Conservation (phyloP, 2,888 invertebrate species). For the Drosophila seclusa region DNA sequence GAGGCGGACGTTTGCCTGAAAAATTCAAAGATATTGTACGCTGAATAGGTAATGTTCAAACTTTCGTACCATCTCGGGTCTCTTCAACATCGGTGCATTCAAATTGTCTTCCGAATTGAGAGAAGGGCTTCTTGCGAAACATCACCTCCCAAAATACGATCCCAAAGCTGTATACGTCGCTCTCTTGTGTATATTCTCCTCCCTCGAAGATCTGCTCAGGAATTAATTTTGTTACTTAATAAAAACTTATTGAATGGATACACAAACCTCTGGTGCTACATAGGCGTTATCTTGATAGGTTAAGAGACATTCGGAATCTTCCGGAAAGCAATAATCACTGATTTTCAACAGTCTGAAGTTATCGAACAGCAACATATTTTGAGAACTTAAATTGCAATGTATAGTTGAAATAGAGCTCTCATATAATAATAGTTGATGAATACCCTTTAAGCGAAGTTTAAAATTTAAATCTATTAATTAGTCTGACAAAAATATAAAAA, state of each 20-base stretch:
- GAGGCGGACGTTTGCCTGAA: not conserved
- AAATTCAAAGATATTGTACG: not conserved
- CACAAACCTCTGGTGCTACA: conserved; percentile 7
- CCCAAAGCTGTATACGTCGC: conserved; percentile 9
- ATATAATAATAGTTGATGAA: not conserved
- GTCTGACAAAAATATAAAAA: not conserved
- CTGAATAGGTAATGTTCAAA: not conserved
- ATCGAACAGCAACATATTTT: conserved; percentile 4
- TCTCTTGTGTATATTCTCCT: too few species aligned
- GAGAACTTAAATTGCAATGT: not conserved
- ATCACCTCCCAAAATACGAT: conserved; percentile 9
- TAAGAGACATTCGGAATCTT: not conserved
- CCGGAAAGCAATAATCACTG: not conserved
- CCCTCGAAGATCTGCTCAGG: not conserved
- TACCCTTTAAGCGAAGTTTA: not conserved
- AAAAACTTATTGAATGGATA: too few species aligned
- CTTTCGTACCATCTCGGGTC: not conserved
- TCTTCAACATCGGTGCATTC: not conserved
- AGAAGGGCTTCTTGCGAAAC: not conserved
- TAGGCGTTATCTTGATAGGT: not conserved
- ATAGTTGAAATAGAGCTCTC: not conserved
- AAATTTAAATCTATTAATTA: not conserved
- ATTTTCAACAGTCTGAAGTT: conserved; percentile 3
- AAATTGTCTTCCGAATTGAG: too few species aligned
- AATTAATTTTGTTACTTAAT: not conserved